A percentile compares a stretch with the other conserved stretches of the same genome.
Conservation (phyloP, 2,888 invertebrate genomes). For the Limnephilus marmoratus region DNA sequence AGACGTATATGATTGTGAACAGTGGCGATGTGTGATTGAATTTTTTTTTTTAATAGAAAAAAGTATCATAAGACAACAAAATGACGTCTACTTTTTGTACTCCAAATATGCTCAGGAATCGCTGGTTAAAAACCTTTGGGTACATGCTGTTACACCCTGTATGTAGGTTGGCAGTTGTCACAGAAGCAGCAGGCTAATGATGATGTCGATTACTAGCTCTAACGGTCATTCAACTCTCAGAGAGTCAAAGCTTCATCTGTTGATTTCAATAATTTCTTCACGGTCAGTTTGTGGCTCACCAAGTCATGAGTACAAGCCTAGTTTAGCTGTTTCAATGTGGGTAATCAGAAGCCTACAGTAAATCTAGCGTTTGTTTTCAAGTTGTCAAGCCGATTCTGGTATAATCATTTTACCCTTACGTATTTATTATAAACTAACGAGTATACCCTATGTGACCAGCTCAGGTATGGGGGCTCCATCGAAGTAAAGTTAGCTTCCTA, state of each 20-base stretch:
- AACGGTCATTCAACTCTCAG: constrained; percentile 27
- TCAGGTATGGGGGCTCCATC: too few species aligned
- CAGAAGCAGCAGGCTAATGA: constrained; percentile 17
- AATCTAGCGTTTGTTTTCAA: not conserved
- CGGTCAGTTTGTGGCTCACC: not conserved
- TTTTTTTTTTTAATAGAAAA: too few species aligned
- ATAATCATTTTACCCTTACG: not conserved
- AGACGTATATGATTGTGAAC: too few species aligned
- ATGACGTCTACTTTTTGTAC: too few species aligned
- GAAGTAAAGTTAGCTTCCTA: too few species aligned
- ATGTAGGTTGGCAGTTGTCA: constrained; percentile 25
- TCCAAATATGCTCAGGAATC: too few species aligned
- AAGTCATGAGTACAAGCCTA: not conserved
- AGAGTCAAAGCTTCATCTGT: not conserved
- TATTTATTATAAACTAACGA: too few species aligned
- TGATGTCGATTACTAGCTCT: constrained; percentile 23
- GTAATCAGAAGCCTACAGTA: not conserved
- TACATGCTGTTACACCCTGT: too few species aligned
- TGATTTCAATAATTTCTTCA: constrained; percentile 5
- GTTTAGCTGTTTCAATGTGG: not conserved
- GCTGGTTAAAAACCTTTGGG: too few species aligned
- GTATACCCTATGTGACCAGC: too few species aligned
- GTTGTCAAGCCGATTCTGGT: not conserved
- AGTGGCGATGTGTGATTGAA: too few species aligned
- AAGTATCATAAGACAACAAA: too few species aligned